phyloP scores from a whole-genome alignment of 2,888 invertebrate genomes.

The Leptinotarsa juncta region DNA sequence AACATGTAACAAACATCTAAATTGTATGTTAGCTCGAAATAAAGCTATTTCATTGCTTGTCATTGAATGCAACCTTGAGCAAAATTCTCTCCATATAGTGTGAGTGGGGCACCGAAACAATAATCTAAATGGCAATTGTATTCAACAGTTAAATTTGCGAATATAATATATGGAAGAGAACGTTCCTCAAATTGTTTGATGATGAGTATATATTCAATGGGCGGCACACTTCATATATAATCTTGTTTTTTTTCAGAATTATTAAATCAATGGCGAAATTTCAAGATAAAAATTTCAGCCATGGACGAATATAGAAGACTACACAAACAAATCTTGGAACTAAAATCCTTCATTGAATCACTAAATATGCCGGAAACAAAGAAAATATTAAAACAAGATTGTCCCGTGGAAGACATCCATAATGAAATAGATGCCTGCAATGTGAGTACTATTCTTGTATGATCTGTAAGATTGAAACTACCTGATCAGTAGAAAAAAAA shows the following conservation, averaged over 20 bases:
- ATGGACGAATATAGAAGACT: slow-evolving; percentile 63
- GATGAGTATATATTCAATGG: no score
- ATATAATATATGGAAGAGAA: background rate
- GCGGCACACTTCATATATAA: background rate
- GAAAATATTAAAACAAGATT: slow-evolving; percentile 46
- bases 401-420: slow-evolving; percentile 61
- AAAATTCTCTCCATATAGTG: background rate
- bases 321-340: slow-evolving; percentile 61
- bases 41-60: background rate
- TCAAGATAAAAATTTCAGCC: slow-evolving; percentile 63
- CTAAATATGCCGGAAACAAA: slow-evolving; percentile 53
- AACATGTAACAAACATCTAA: background rate
- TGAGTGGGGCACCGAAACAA: background rate
- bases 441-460: slow-evolving; percentile 54
- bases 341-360: slow-evolving; percentile 62
- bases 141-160: background rate
- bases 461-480: no score
- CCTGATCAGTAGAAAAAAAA: no score
- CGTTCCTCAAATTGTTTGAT: background rate
- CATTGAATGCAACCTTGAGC: background rate
- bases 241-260: slow-evolving; percentile 62
- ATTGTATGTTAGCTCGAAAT: background rate
- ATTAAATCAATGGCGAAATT: slow-evolving; percentile 67
- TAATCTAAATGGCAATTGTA: background rate
- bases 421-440: slow-evolving; percentile 63